phyloP scores from a whole-genome alignment of 2,888 invertebrate genomes.

The Graphium colonna region DNA sequence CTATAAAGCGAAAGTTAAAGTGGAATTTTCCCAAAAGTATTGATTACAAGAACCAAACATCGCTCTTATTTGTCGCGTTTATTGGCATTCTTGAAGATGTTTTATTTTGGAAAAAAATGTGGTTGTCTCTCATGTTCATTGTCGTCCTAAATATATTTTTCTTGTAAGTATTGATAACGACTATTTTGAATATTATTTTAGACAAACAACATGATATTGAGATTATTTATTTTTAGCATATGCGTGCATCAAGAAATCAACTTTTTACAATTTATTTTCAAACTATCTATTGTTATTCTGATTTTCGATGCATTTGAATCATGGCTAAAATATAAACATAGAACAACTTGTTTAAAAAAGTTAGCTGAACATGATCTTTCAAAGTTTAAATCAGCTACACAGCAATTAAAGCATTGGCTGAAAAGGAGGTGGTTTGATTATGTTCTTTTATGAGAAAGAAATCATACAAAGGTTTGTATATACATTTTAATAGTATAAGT shows the following conservation, averaged over 20 bases:
- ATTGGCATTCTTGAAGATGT: conserved; percentile 64
- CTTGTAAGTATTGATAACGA: conserved; percentile 52
- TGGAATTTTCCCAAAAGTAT: conserved; percentile 45
- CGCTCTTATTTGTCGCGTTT: conserved; percentile 48
- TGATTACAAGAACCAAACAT: conserved; percentile 47
- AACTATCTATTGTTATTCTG: conserved; percentile 42
- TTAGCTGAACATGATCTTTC: conserved; percentile 46
- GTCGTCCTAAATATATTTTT: conserved; percentile 51
- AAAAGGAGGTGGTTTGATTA: conserved; percentile 48
- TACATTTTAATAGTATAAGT: background rate
- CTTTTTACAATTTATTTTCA: conserved; percentile 51
- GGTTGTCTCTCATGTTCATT: conserved; percentile 59
- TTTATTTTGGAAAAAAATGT: conserved; percentile 66
- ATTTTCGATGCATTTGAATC: conserved; percentile 61
- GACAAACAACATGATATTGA: background rate
- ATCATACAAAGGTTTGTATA: conserved; percentile 63
- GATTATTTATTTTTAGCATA: conserved; percentile 44
- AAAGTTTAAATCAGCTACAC: conserved; percentile 38
- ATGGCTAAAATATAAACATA: conserved; percentile 69
- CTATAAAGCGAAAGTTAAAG: conserved; percentile 52
- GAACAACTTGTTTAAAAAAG: conserved; percentile 59
- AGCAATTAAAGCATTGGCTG: conserved; percentile 42
- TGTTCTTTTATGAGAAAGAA: conserved; percentile 56
- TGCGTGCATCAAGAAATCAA: conserved; percentile 55
- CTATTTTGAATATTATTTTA: background rate